Base-by-base conservation (phyloP, 2,888 invertebrate genomes). In the Mesodorylaimus sp. region DNA sequence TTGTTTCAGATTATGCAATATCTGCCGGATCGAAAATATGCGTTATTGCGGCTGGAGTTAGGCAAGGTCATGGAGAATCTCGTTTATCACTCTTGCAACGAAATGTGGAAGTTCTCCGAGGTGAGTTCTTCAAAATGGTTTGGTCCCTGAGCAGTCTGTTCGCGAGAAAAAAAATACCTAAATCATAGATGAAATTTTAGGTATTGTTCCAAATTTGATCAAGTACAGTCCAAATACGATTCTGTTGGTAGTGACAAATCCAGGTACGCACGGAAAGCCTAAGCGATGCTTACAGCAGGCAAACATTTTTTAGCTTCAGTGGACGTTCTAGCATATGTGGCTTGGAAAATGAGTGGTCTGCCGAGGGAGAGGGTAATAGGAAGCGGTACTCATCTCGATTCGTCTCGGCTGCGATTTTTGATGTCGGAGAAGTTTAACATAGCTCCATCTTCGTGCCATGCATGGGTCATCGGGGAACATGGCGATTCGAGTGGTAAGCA, bases 401-500 rank as follows among this genome's bases (percentile, higher is more conserved):
- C 88, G 0, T 83, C 86, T 0, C 74, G 89, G 54, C 88, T 91
- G 72, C 77, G 87, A 32, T 87, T 85, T 70, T 72, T 87, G 50
- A 74, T 89, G 59, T 83, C 85, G 0, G 81, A 87, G 66, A 79
- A 76, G 59, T 72, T 89, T 48, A 77, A 78, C 52, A 77, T 88
- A 39, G 82, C 86, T 0, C 78, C 87, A 3, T 78, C 80, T 16
- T 84, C 82, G 55, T 81, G 82, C 62, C 87, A 89, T 65, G 88
- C 84, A 0, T 89, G 83, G 77, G 83, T 89, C 61, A 85, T 89
- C 62, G 89, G 89, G 28, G 89, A 89, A 65, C 89, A 89, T 61
- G 89, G 89, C 1, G 89, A 89, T 61, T 79, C 81, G 50, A 82
- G 83, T 57, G 84, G 80, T 80, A 21, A 65, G 69, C 36, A 47